Conservation (phyloP, 1,140 invertebrate genomes). For the Magallana ariakensis region DNA sequence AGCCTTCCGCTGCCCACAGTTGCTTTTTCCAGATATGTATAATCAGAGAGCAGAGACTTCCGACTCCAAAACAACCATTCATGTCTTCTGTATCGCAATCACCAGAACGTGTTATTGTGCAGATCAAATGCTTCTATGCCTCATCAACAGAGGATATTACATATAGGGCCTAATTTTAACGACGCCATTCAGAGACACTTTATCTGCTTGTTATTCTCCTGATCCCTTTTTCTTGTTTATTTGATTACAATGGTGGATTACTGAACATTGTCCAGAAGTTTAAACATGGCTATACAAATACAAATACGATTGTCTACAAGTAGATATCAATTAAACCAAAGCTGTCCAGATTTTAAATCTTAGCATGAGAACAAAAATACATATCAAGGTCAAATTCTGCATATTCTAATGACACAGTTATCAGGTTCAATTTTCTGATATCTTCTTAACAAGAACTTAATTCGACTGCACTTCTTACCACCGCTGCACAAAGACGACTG, state of each 20-base stretch:
- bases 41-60: conserved; percentile 11
- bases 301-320: neutral
- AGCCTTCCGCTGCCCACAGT: neutral
- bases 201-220: conserved; percentile 5
- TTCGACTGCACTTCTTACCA: neutral
- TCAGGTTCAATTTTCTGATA: neutral
- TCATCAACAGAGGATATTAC: conserved; percentile 2
- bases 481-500: neutral
- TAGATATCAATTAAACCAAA: neutral
- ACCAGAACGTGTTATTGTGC: conserved; percentile 7
- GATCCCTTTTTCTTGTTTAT: conserved; percentile 4
- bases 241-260: neutral
- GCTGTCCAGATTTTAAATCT: neutral
- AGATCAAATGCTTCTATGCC: conserved; percentile 31
- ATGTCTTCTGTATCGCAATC: conserved; percentile 19
- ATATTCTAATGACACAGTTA: neutral
- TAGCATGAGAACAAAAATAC: neutral
- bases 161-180: conserved; percentile 19
- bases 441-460: neutral
- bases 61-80: neutral
- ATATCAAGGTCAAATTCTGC: neutral
- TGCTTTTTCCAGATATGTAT: neutral
- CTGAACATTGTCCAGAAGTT: conserved; percentile 15
- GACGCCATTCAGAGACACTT: conserved; percentile 28
- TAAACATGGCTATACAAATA: neutral